Conservation (phyloP, 2,113 vertebrate genomes). For the Lasiurus borealis region DNA sequence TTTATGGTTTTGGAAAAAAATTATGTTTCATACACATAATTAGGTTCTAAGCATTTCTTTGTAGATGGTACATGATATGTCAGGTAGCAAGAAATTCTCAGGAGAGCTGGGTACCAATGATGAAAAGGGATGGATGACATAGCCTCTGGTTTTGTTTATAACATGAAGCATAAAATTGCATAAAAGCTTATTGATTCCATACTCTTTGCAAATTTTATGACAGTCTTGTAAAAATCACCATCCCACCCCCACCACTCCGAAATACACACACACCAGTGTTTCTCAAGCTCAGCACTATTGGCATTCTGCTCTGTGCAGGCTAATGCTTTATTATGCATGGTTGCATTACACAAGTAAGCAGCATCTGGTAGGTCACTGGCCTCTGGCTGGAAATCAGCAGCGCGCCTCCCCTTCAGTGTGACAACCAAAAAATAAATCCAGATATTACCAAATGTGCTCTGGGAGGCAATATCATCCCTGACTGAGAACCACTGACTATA, state of each 20-base stretch:
- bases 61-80: neutral
- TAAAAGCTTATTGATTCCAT: neutral
- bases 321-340: neutral
- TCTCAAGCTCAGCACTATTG: neutral
- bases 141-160: neutral
- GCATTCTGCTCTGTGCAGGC: neutral
- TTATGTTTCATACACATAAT: neutral
- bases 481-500: neutral
- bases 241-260: neutral
- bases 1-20: neutral
- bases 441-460: neutral
- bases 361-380: neutral
- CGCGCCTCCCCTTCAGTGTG: fast-evolving
- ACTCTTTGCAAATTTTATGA: neutral
- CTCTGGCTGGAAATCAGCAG: neutral
- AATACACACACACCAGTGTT: neutral
- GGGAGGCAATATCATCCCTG: neutral
- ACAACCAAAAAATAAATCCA: neutral
- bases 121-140: neutral
- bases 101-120: neutral
- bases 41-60: neutral
- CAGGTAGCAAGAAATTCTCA: neutral
- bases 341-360: neutral
- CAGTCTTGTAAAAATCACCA: neutral
- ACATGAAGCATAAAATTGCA: neutral